These are phyloP conservation scores for Gobiocypris rarus DNA, from an alignment of 2,113 vertebrate genomes.

Conservation along the genomic window DNA sequence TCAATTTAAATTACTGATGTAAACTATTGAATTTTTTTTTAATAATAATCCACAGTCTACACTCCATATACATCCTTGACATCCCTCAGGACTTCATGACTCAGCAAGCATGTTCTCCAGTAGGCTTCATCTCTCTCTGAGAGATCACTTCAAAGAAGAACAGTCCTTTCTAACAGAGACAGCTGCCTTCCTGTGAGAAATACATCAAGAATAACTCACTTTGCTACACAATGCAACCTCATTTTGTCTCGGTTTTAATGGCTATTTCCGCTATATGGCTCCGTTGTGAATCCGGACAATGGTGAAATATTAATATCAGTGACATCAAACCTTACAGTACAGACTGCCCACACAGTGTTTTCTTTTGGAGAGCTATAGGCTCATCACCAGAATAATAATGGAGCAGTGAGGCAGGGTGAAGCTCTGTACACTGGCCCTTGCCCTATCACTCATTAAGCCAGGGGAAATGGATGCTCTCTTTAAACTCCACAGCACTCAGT, in stretches of 20 bases:
- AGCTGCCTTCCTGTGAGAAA: background rate
- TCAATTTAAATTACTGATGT: background rate
- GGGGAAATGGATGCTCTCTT: conserved; percentile 53
- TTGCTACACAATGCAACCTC: background rate
- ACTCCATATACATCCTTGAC: background rate
- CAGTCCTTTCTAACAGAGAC: background rate
- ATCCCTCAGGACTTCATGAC: background rate
- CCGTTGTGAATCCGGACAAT: background rate
- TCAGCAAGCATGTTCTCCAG: conserved; percentile 2
- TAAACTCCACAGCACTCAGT: conserved; percentile 34
- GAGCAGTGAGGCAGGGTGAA: conserved; percentile 36
- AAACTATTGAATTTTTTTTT: too few species aligned
- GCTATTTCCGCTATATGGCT: background rate
- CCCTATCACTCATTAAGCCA: conserved; percentile 47
- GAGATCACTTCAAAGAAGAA: conserved; percentile 27
- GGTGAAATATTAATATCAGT: conserved; percentile 45
- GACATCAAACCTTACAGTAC: conserved; percentile 41
- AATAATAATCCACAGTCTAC: too few species aligned
- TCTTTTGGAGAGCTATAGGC: conserved; percentile 41
- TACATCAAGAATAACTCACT: background rate
- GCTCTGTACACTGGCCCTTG: conserved; percentile 50
- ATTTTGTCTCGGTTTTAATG: background rate
- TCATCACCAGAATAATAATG: conserved; percentile 47
- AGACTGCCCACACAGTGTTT: conserved; percentile 49
- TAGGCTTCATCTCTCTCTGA: background rate